Base-by-base conservation (phyloP, 2,113 vertebrate genomes). In the Ifrita kowaldi region DNA sequence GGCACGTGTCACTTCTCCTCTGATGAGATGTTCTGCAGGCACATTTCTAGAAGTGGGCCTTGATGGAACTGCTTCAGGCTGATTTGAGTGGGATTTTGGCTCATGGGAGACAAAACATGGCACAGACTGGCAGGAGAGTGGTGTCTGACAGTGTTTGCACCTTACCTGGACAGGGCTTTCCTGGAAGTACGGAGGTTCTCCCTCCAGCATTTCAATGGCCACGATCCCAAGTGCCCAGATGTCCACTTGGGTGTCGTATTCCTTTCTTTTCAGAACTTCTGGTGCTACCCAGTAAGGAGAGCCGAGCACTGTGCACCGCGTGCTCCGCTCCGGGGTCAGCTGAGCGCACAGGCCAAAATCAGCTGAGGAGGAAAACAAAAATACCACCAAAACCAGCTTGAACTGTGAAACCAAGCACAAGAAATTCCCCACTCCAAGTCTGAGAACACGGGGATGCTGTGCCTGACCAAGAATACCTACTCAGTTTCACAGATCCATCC, bases 121-220 rank as follows among this genome's bases (percentile, higher is more conserved):
- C 42, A 73, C 8, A 10, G 75, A 47, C 11, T 39, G 68, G 30
- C 18, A 53, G 47, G 53, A 27, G 28, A 88, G 39, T 1, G 28
- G 11, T 9, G 28, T 21, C 32, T 47, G 47, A 13, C 80, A 81
- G 64, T n/a, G 39, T 59, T 50, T 79, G 82, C 60, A 91, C 97
- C 96, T 98, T 98, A 99, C 99, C 98, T 99, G 98, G 98, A 98
- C 98, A 92, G 99, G 99, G 97, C 99, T 99, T 98, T 99, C 99
- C 64, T 99, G 99, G 97, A 99, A 99, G 91, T 99, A 99, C 4
- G 99, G 99, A 6, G 99, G 99, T 96, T 99, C 99, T 97, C 99
- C 99, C 98, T 99, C 99, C 96, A 99, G 98, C 99, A 99, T 99
- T 97, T 99, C 99, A 92, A 99, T 99, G 62, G 99, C 99, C 99